Base-by-base conservation (phyloP, 1,140 invertebrate genomes). In the Mycetomoellerius zeteki region DNA sequence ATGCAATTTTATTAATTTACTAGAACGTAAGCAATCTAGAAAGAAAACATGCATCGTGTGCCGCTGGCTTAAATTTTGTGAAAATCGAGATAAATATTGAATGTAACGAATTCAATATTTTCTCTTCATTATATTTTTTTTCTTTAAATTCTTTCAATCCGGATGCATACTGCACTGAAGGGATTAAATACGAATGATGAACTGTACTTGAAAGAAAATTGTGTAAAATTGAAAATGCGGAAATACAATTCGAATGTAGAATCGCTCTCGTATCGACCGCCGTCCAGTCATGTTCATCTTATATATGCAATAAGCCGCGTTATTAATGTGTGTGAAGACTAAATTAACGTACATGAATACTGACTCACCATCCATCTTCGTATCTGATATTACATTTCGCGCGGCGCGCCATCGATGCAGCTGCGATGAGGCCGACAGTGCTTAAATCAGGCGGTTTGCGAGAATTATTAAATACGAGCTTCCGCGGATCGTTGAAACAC, bases 331-430 rank as follows among this genome's bases (percentile, higher is more conserved):
- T 24, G 75, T 47, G 82, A 37, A 21, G 33, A 58, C 47, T 78
- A 24, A 69, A 77, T 88, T 65, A 76, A 78, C 64, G 7, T 24
- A 19, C 33, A 64, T 27, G 73, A 85, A 78, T 85, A 21, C 50
- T n/a, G 72, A 58, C 33, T 33, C 62, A n/a, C 12, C 58, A 73
- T 54, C 58, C 60, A 60, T 62, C 81, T 76, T 76, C 69, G 50
- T 69, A 27, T 73, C 43, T 37, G 73, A 85, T 85, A 85, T 85
- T 78, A 54, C 43, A 24, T 65, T 85, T 85, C 30, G 64, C 30
- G 30, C 16, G 8, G 62, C 64, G 64, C 30, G 33, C 52, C 58
- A 56, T 85, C 37, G 60, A 75, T 64, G 50, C 12, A 33, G 43
- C 19, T 21, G 43, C 52, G 81, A 82, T 65, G 52, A 43, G 30